These are phyloP conservation scores for Acronicta aceris DNA, from an alignment of 2,888 invertebrate species.

Conservation along the genomic window DNA sequence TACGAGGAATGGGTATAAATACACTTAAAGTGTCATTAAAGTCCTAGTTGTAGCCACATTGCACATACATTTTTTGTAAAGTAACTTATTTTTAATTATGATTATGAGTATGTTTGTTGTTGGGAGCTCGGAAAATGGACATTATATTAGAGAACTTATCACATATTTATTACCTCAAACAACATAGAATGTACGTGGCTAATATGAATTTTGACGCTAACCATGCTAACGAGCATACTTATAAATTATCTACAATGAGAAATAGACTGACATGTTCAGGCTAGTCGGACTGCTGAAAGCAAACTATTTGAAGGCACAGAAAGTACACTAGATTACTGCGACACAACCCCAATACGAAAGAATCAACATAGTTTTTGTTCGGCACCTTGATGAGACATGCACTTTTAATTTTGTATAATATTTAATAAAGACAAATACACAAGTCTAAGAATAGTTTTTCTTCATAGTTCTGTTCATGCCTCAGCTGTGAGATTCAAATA, in stretches of 20 bases:
- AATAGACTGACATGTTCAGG: slow-evolving; percentile 60
- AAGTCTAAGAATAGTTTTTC: slow-evolving; percentile 29
- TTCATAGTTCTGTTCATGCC: slow-evolving; percentile 28
- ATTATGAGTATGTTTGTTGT: slow-evolving; percentile 75
- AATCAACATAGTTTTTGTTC: slow-evolving; percentile 60
- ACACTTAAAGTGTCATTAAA: slow-evolving; percentile 77
- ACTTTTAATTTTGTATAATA: slow-evolving; percentile 23
- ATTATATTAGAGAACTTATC: slow-evolving; percentile 48
- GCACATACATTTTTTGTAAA: slow-evolving; percentile 74
- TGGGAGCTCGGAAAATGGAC: slow-evolving; percentile 50
- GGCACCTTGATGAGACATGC: slow-evolving; percentile 53
- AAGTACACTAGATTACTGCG: slow-evolving; percentile 75
- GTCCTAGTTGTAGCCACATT: slow-evolving; percentile 77
- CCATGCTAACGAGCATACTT: slow-evolving; percentile 45
- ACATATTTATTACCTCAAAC: slow-evolving; percentile 55
- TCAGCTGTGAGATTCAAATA: slow-evolving; percentile 63
- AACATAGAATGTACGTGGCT: slow-evolving; percentile 54
- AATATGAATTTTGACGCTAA: slow-evolving; percentile 51
- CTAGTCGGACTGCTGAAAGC: slow-evolving; percentile 73
- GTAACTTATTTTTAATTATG: slow-evolving; percentile 67
- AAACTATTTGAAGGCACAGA: slow-evolving; percentile 83
- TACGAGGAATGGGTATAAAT: slow-evolving; percentile 72
- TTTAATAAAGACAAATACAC: slow-evolving; percentile 44
- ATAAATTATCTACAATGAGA: slow-evolving; percentile 65
- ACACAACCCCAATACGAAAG: slow-evolving; percentile 75